Base-by-base conservation (phyloP, 2,113 vertebrate genomes). In the Halichoeres trimaculatus region DNA sequence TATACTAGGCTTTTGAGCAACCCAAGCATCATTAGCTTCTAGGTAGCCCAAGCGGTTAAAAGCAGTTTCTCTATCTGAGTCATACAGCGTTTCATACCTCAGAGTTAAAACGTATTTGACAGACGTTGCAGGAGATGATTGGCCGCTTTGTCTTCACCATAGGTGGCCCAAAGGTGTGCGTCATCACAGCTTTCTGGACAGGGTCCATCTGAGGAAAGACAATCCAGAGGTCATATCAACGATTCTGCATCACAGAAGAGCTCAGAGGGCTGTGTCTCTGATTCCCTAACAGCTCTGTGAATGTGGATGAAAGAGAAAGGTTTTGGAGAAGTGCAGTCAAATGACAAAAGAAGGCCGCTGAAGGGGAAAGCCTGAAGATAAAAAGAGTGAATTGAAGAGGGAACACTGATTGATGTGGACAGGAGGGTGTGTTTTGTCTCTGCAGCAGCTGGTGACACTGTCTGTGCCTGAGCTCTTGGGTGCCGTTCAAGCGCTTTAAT, bases 51-150 rank as follows among this genome's bases (percentile, higher is more conserved):
- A 9, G 8, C 38, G 23, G 1, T 48, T 22, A 55, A n/a, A 20
- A 52, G 50, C 22, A 13, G 13, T 22, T 26, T 41, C 11, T 38
- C 50, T 6, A 12, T 43, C 43, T 36, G 17, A 10, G 58, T 5
- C 43, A 10, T 23, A 41, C 11, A 13, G 26, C 24, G 10, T 20
- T 19, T 57, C 64, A 38, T 91, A 96, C 96, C 95, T 96, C 94
- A 9, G 96, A 97, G 90, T 97, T 97, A 92, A 97, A 97, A 58
- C 95, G 94, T 83, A 96, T 96, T 86, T 97, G 96, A 89, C 96
- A 97, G 85, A 97, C 93, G 30, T 97, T 96, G 91, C 96, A 97
- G 88, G 95, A 95, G 88, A 96, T 97, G 86, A 96, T 88, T 13
- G 94, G 95, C 36, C 95, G 84, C 90, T 95, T 96, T 79, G 94